phyloP scores from a whole-genome alignment of 23 tunicate species.

The Diplosoma virens region DNA sequence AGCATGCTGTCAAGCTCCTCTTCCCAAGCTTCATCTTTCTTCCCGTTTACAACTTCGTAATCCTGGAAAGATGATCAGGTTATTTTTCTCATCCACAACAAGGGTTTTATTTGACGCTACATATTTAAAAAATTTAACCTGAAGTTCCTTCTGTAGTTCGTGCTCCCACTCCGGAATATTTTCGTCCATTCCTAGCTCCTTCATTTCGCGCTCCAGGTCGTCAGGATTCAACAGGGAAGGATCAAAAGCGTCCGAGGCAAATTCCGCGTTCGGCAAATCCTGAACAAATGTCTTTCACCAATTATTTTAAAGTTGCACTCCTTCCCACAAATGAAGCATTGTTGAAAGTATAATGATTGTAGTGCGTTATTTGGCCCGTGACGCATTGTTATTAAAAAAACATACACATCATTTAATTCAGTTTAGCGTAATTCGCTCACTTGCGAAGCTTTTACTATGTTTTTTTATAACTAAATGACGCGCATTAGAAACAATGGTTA shows the following conservation, averaged over 20 bases:
- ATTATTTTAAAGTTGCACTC: too few species aligned
- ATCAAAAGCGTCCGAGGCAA: constrained; percentile 90
- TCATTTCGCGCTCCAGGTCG: constrained; percentile 93
- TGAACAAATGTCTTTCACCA: too few species aligned
- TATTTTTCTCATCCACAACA: neutral
- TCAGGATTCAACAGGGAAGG: constrained; percentile 83
- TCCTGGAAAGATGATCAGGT: constrained; percentile 36
- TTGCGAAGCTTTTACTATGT: too few species aligned
- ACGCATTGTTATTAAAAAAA: too few species aligned
- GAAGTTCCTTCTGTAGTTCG: constrained; percentile 93
- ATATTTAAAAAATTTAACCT: constrained; percentile 30
- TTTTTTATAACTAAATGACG: too few species aligned
- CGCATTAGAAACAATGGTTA: too few species aligned
- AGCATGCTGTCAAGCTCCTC: constrained; percentile 96
- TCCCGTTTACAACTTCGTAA: constrained; percentile 87
- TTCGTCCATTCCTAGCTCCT: constrained; percentile 79
- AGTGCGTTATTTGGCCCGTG: too few species aligned
- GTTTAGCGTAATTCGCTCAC: too few species aligned
- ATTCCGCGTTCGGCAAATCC: constrained; percentile 63
- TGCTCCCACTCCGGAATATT: constrained; percentile 93
- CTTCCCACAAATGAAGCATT: too few species aligned
- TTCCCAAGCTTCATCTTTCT: constrained; percentile 82
- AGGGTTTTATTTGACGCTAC: neutral
- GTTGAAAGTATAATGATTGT: too few species aligned
- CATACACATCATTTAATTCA: too few species aligned